Base-by-base conservation (phyloP, 2,888 invertebrate species). In the Maniola hyperantus region DNA sequence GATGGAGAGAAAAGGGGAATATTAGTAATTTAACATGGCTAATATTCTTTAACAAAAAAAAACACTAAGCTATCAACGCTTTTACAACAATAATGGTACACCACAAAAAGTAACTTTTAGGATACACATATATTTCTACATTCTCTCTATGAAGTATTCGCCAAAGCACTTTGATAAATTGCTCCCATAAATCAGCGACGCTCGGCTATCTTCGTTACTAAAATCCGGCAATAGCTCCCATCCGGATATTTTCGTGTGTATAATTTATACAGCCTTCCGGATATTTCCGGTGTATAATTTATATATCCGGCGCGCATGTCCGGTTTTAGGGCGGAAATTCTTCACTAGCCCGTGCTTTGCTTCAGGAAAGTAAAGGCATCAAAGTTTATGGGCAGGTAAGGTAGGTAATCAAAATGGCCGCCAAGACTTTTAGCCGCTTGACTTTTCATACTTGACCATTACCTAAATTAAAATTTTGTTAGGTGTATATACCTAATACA, bases 281-380 rank as follows among this genome's bases (percentile, higher is more conserved):
- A 61, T 51, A 59, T 48, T 59, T 59, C 57, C 57, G 39, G 11
- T 34, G 50, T 46, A 42, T 42, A 50, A 62, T 53, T 11, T 66
- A 62, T 63, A 42, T 57, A 57, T 62, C 64, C 65, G 57, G 46
- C 36, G 53, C 63, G 44, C 53, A 62, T 66, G 64, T 69, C 66
- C 59, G 62, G 65, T 67, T 67, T 64, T 58, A 59, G 59, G 60
- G 67, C 61, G 68, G 62, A 65, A 66, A 68, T 66, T 67, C 69
- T 65, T 61, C 63, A 63, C 54, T 63, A 53, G 15, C 46, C 42
- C 44, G 33, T 59, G 33, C 34, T 6, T 53, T 11, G 34, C 36
- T 36, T 33, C 6, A 11, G 6, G 36, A 36, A 39, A 36, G 15
- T n/a, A 15, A 36, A 15, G 10, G 36, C 34, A 15, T 34, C 33